Evolutionary conservation across 2,888 invertebrate species (phyloP), one percentile per base, ranked within the genome.

Genomic region (Papilio protenor): DNA sequence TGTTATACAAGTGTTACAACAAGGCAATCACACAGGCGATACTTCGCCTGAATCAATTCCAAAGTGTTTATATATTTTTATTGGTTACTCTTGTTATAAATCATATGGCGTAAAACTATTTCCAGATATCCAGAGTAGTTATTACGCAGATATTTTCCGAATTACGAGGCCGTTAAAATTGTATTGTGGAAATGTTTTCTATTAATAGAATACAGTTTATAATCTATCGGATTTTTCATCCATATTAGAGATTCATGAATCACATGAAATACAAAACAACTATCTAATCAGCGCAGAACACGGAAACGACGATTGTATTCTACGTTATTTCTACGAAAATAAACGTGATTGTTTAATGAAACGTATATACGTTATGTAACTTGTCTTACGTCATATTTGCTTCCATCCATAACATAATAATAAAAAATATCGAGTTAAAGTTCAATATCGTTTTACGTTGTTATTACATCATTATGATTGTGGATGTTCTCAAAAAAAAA

Each of bases 261-360:
- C 6, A 66, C 12, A 66, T 4, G 2, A 45, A 40, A 66, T 5
- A 66, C 40, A 66, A 21, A 27, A 18, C 12, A 33, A 14, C 4
- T 66, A 66, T 66, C 66, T 66, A 66, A 45, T 66, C n/a, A 45
- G 66, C 5, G 4, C 16, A 66, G 18, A n/a, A 66, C 12, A 12
- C 40, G 66, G 45, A 66, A 66, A 18, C n/a, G n/a, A 40, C n/a
- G 21, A 33, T 3, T n/a, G 21, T 45, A 16, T 45, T 10, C n/a
- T 45, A 40, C n/a, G 45, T 45, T 66, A 21, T n/a, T 45, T 45
- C 66, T 45, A 66, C 66, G n/a, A 45, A 66, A 66, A 66, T 66
- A 66, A 66, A 45, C 45, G 64, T 66, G 66, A 45, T 40, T 2
- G n/a, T 66, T 66, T 16, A n/a, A n/a, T n/a, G 10, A n/a, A 40